These are phyloP conservation scores for Lordiphosa mommai DNA, from an alignment of 1,140 invertebrate species.

Conservation along the genomic window DNA sequence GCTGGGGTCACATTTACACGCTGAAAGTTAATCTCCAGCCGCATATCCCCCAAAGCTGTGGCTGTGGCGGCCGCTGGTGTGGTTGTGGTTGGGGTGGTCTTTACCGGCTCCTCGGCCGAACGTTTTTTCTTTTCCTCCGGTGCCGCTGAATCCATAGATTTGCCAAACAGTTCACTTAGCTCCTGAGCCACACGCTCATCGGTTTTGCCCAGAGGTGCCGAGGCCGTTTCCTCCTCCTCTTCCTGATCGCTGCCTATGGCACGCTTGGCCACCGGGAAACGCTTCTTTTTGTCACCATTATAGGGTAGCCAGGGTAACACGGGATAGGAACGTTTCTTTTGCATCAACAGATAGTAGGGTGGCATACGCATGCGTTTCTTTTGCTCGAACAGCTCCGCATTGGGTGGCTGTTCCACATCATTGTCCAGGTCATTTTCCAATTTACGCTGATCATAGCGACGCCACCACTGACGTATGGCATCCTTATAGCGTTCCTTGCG, in stretches of 20 bases:
- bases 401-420: conserved; percentile 19
- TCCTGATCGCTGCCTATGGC: conserved; percentile 62
- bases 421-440: conserved; percentile 75
- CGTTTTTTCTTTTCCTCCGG: conserved; percentile 80
- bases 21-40: conserved; percentile 64
- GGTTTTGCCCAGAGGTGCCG: conserved; percentile 44
- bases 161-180: conserved; percentile 80
- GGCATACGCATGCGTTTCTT: conserved; percentile 82
- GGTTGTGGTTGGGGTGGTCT: conserved; percentile 67
- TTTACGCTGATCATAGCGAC: conserved; percentile 81
- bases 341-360: conserved; percentile 81
- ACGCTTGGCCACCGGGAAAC: conserved; percentile 84
- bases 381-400: conserved; percentile 75
- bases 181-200: conserved; percentile 78
- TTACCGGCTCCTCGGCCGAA: conserved; percentile 69
- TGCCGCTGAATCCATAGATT: conserved; percentile 38
- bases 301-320: conserved; percentile 78
- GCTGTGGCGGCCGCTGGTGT: conserved; percentile 27
- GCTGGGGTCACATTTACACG: conserved; percentile 50
- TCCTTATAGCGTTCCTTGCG: conserved; percentile 81
- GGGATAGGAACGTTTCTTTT: conserved; percentile 78
- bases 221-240: neutral
- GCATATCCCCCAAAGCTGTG: conserved; percentile 61
- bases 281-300: conserved; percentile 80
- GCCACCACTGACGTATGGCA: conserved; percentile 82